Evolutionary conservation across 1,140 invertebrate species (phyloP).

Genomic region (Pogonus chalceus): DNA sequence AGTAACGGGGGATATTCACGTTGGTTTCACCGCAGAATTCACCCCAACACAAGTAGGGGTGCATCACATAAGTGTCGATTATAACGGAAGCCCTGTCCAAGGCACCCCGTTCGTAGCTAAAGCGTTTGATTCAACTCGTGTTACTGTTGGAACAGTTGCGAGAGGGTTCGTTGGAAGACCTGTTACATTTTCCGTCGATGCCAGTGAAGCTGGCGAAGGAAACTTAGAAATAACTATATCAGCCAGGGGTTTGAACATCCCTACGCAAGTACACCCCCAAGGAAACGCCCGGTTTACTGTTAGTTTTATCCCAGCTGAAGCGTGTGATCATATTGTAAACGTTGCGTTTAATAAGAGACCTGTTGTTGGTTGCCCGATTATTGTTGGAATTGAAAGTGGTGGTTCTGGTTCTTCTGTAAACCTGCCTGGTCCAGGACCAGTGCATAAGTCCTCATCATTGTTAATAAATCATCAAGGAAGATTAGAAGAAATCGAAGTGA

Average conservation of each 20-base stretch:
- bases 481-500: constrained; percentile 85
- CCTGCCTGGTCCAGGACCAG: constrained; percentile 51
- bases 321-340: constrained; percentile 88
- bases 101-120: constrained; percentile 89
- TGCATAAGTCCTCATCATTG: constrained; percentile 51
- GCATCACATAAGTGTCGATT: constrained; percentile 69
- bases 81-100: constrained; percentile 76
- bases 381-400: constrained; percentile 61
- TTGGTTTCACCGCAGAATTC: constrained; percentile 83
- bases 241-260: constrained; percentile 85
- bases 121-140: constrained; percentile 84
- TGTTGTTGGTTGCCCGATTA: constrained; percentile 71
- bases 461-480: constrained; percentile 64
- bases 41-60: constrained; percentile 81
- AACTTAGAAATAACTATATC: constrained; percentile 96
- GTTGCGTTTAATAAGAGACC: constrained; percentile 89
- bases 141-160: constrained; percentile 75
- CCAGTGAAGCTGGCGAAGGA: constrained; percentile 92
- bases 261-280: constrained; percentile 94
- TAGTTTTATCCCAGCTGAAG: constrained; percentile 87
- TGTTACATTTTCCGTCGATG: constrained; percentile 91
- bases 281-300: constrained; percentile 85
- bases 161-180: constrained; percentile 72
- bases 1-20: constrained; percentile 77
- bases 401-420: constrained; percentile 62